phyloP scores from a whole-genome alignment of 92 coral and sea anemone genomes.

The Umimayanthus chanpuru region DNA sequence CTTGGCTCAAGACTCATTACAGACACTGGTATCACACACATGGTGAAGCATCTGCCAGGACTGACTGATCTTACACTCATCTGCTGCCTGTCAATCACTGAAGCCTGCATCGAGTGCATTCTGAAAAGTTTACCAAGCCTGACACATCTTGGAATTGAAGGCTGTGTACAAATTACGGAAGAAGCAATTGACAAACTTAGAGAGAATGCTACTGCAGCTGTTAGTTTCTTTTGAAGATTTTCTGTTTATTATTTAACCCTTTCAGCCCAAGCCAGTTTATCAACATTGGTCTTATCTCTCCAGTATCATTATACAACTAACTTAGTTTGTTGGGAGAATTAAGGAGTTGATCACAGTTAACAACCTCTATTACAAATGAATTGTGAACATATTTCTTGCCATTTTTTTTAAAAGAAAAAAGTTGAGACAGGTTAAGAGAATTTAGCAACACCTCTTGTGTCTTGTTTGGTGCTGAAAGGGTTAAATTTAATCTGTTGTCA shows the following conservation, averaged over 20 bases:
- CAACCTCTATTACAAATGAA: too few species aligned
- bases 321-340: too few species aligned
- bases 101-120: conserved; percentile 62
- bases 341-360: too few species aligned
- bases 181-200: conserved; percentile 69
- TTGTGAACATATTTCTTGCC: too few species aligned
- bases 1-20: conserved; percentile 87
- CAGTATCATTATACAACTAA: too few species aligned
- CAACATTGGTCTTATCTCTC: too few species aligned
- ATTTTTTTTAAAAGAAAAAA: too few species aligned
- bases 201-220: conserved; percentile 64
- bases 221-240: conserved; percentile 62
- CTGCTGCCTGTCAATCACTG: conserved; percentile 73
- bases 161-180: conserved; percentile 72
- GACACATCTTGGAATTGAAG: conserved; percentile 90
- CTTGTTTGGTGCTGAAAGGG: too few species aligned
- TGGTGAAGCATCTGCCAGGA: conserved; percentile 72
- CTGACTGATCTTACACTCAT: conserved; percentile 83
- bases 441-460: too few species aligned
- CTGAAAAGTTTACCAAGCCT: conserved; percentile 76
- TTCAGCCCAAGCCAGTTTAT: too few species aligned
- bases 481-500: not conserved
- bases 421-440: too few species aligned
- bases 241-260: not conserved
- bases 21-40: conserved; percentile 71